Conservation (phyloP, 2,113 vertebrate genomes). For the Ancistrus triradiatus region DNA sequence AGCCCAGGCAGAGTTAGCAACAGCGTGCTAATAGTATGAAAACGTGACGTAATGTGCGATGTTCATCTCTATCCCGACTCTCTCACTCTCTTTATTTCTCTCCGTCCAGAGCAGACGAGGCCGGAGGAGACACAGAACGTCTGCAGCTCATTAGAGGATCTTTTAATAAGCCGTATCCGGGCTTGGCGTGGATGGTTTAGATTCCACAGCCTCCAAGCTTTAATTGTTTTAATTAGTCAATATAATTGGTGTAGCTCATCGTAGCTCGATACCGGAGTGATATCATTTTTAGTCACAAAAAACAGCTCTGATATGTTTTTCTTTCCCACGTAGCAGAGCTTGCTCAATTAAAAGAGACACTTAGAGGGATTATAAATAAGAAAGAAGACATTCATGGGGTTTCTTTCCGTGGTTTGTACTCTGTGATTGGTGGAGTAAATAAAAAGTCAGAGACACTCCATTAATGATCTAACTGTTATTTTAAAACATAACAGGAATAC, state of each 20-base stretch:
- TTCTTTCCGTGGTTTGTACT: too few species aligned
- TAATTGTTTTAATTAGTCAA: conserved; percentile 68
- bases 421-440: too few species aligned
- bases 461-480: too few species aligned
- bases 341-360: too few species aligned
- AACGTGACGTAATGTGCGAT: conserved; percentile 27
- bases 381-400: too few species aligned
- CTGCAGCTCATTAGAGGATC: conserved; percentile 57
- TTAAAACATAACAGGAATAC: too few species aligned
- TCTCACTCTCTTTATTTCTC: conserved; percentile 14
- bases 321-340: background rate
- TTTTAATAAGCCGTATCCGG: conserved; percentile 59
- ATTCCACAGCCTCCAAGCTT: conserved; percentile 47
- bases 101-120: conserved; percentile 32
- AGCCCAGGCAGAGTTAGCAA: background rate
- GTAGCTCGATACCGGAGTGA: conserved; percentile 47
- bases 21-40: conserved; percentile 7
- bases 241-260: conserved; percentile 59
- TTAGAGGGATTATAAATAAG: too few species aligned
- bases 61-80: conserved; percentile 1
- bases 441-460: too few species aligned
- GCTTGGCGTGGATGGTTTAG: conserved; percentile 55
- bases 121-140: conserved; percentile 36
- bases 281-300: conserved; percentile 49
- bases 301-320: conserved; percentile 27